Evolutionary conservation across 2,888 invertebrate species (phyloP), one percentile per base, ranked within the genome.

Genomic region (Pristionchus exspectatus): DNA sequence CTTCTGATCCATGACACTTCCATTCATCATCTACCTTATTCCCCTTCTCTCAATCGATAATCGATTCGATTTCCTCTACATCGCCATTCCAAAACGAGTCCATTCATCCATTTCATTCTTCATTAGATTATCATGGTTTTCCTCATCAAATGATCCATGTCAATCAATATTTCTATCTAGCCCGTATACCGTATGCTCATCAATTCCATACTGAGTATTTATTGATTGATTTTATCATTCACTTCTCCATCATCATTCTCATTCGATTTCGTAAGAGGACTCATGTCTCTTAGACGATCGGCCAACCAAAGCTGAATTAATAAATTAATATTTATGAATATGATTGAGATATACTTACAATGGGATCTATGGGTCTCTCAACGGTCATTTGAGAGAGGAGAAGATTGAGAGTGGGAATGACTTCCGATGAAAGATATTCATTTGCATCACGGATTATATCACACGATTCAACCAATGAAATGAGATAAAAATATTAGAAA

Each of bases 221-320:
- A 74, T 74, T 74, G 72, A 74, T 74, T 74, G 72, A 74, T 59
- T 54, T 5, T 59, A 54, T 27, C 59, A 30, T 33, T 33, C 33
- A 33, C 14, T 33, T 74, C 10, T 59, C 27, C 59, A 33, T 59
- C 30, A 24, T 59, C n/a, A 30, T 56, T 59, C n/a, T 63, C 18
- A 30, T 30, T 18, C 14, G 33, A 59, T 27, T 85, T 85, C 30
- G 56, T 16, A 27, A 85, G 24, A 33, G 63, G 27, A 85, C n/a
- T 87, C 27, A 87, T 24, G 69, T 87, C 87, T 44, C 69, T 38
- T 4, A 87, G 66, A n/a, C 69, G 85, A 85, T 85, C 85, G 5
- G 85, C 85, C 85, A 85, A 27, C 85, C 85, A 85, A 21, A 85
- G 50, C 85, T 85, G 38, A 59, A 59, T 59, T 85, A 27, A 81